phyloP scores from a whole-genome alignment of 2,113 vertebrate species.

The Alectura lathami region DNA sequence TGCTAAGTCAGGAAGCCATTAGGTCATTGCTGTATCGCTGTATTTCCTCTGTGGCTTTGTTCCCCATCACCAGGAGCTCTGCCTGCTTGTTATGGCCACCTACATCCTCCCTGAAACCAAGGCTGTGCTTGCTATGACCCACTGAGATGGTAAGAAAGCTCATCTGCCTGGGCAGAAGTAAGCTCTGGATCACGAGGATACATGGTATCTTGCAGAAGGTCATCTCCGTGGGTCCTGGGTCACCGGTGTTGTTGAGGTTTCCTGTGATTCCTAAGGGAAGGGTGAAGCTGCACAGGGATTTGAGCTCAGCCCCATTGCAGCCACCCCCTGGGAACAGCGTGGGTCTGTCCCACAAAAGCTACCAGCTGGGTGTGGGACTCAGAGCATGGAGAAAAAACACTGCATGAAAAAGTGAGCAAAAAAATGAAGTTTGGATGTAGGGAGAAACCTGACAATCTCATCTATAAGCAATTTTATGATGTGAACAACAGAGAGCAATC shows the following conservation, averaged over 20 bases:
- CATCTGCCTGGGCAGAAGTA: fast-evolving
- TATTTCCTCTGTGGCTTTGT: background rate
- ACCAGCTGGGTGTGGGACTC: background rate
- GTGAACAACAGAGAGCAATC: background rate
- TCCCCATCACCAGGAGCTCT: background rate
- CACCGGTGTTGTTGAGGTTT: background rate
- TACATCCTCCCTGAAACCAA: background rate
- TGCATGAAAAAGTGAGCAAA: background rate
- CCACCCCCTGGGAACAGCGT: background rate
- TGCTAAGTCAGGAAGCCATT: background rate
- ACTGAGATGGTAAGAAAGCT: background rate
- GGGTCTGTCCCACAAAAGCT: background rate
- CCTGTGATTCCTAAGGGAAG: background rate
- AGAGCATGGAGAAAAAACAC: background rate
- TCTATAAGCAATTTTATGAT: background rate
- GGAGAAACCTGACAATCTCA: background rate
- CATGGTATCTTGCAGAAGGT: background rate
- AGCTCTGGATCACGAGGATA: background rate
- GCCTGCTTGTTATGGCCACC: fast-evolving
- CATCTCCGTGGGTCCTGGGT: background rate
- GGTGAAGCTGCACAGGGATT: background rate
- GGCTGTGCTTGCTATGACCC: background rate
- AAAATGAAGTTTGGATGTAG: background rate
- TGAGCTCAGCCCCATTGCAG: background rate
- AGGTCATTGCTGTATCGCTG: background rate